A percentile compares a stretch with the other conserved stretches of the same genome.
Conservation (phyloP, 2,888 invertebrate genomes). For the Cyrtodaria siliqua region DNA sequence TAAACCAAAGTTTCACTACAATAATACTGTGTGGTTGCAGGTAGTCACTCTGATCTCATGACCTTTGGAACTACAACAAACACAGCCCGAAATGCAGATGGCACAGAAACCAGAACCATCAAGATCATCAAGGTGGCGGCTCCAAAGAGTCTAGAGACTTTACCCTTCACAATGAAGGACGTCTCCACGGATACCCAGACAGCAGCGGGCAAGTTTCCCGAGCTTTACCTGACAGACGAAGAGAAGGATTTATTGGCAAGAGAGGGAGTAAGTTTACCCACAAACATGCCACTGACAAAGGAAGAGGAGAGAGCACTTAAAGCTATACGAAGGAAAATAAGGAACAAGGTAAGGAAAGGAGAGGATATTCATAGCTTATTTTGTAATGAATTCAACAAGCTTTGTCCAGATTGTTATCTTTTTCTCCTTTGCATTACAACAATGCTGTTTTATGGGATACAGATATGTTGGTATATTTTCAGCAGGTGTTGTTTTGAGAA, state of each 20-base stretch:
- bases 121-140: slow-evolving; percentile 65
- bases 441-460: too few species aligned
- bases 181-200: slow-evolving; percentile 39
- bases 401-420: too few species aligned
- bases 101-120: slow-evolving; percentile 58
- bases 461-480: too few species aligned
- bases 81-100: slow-evolving; percentile 38
- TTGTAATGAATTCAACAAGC: too few species aligned
- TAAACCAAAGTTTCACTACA: too few species aligned
- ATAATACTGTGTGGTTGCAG: too few species aligned
- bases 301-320: slow-evolving; percentile 95
- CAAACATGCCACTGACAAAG: slow-evolving; percentile 96
- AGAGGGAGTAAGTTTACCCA: slow-evolving; percentile 93
- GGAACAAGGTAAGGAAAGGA: slow-evolving; percentile 96
- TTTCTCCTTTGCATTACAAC: too few species aligned
- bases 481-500: too few species aligned
- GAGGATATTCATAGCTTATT: neutral
- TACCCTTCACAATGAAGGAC: slow-evolving; percentile 81
- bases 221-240: slow-evolving; percentile 88
- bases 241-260: slow-evolving; percentile 94
- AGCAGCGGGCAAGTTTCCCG: slow-evolving; percentile 67
- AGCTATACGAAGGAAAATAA: slow-evolving; percentile 95
- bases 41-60: slow-evolving; percentile 56
- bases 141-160: slow-evolving; percentile 37
- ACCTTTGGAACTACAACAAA: slow-evolving; percentile 64